Evolutionary conservation across 2,113 vertebrate species (phyloP), one percentile per base, ranked within the genome.

Genomic region (Mormyrus lacerda): DNA sequence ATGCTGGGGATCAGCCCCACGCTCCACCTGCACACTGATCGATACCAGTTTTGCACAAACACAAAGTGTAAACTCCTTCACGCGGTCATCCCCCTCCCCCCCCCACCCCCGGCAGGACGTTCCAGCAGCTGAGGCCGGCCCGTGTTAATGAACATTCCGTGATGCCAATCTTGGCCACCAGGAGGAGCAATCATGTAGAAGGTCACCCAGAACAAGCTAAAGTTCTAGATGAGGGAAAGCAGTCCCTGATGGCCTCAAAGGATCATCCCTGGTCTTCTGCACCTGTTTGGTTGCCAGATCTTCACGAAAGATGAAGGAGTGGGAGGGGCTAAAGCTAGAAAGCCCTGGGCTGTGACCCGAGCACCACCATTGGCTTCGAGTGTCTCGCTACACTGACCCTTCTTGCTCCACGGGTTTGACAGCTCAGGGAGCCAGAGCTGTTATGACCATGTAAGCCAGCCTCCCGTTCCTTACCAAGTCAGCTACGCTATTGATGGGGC

Each of bases 41-140:
- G 88, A 96, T 96, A 95, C 87, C 89, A 91, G 92, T 94, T 94
- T 73, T 91, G 94, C 93, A 92, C 93, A 94, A 94, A 94, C 92
- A 93, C 92, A 93, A 93, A 94, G 93, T 93, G 92, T 93, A 92
- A 93, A 92, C 94, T 91, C 90, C 87, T 95, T 94, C 92, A 92
- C 92, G 92, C 92, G 93, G 93, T 89, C 48, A 89, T 92, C 93
- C 92, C 93, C 89, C 92, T 90, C 91, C 90, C 87, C 90, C 92
- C 90, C 91, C 89, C 89, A 90, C 90, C 88, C 89, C 92, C 91
- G 93, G 94, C 93, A 94, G 92, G 94, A 92, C 91, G 91, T 90
- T 93, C 50, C 48, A 79, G 83, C 61, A 42, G 91, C 91, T 91
- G 91, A 35, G 91, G 76, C 89, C 91, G 92, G 90, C 92, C 91